These are phyloP conservation scores for Aquatica leii DNA, from an alignment of 2,888 invertebrate species.

Conservation along the genomic window DNA sequence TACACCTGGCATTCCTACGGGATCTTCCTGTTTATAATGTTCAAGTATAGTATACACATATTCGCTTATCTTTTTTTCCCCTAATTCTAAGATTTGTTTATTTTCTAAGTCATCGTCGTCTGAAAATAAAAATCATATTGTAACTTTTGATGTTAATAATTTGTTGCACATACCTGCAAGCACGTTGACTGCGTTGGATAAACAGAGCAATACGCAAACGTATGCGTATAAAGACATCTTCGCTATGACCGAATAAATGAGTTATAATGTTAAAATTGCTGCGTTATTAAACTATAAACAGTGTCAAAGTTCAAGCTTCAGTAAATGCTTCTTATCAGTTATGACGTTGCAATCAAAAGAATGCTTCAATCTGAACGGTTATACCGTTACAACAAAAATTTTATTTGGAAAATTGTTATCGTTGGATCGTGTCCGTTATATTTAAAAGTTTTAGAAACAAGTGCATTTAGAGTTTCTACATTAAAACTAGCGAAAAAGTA, in stretches of 20 bases:
- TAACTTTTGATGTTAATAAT: too few species aligned
- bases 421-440: too few species aligned
- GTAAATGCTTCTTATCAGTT: slow-evolving; percentile 26
- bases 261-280: background rate
- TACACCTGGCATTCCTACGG: slow-evolving; percentile 80
- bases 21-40: slow-evolving; percentile 83
- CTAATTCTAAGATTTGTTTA: slow-evolving; percentile 44
- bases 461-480: too few species aligned
- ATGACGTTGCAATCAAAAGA: slow-evolving; percentile 16
- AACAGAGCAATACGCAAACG: slow-evolving; percentile 10
- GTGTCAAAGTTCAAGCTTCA: slow-evolving; percentile 30
- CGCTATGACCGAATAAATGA: background rate
- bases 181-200: slow-evolving; percentile 5
- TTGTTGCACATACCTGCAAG: slow-evolving; percentile 14
- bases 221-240: slow-evolving; percentile 21
- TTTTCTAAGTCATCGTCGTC: background rate
- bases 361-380: too few species aligned
- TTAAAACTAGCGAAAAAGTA: too few species aligned
- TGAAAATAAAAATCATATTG: background rate
- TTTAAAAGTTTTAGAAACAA: too few species aligned
- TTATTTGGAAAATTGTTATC: too few species aligned
- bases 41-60: slow-evolving; percentile 74
- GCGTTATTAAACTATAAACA: background rate
- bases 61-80: slow-evolving; percentile 75
- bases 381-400: too few species aligned